phyloP scores from a whole-genome alignment of 2,888 invertebrate genomes.

The Phalangium opilio region DNA sequence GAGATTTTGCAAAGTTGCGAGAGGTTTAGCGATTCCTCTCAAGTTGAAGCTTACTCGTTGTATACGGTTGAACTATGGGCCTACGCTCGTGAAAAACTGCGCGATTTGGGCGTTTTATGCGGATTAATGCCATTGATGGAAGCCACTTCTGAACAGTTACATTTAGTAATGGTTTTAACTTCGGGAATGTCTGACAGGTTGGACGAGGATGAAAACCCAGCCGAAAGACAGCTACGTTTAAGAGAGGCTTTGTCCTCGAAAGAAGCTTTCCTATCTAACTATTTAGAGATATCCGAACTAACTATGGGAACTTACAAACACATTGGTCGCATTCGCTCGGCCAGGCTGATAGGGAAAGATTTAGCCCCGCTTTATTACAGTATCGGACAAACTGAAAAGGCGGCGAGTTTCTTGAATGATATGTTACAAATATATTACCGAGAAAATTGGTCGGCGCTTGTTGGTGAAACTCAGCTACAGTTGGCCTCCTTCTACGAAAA shows the following conservation, averaged over 20 bases:
- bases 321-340: conserved; percentile 66
- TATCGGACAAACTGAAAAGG: conserved; percentile 51
- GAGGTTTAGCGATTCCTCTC: conserved; percentile 26
- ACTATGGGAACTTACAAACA: conserved; percentile 95
- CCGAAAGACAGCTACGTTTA: conserved; percentile 59
- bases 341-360: conserved; percentile 72
- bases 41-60: conserved; percentile 54
- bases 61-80: conserved; percentile 76
- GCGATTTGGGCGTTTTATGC: conserved; percentile 71
- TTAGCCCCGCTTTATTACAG: conserved; percentile 73
- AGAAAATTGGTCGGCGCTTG: conserved; percentile 72
- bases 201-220: conserved; percentile 15
- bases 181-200: conserved; percentile 67
- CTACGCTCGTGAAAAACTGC: conserved; percentile 71
- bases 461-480: conserved; percentile 52
- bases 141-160: conserved; percentile 73
- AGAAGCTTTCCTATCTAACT: conserved; percentile 72
- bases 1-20: conserved; percentile 68
- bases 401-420: conserved; percentile 73
- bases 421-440: conserved; percentile 68
- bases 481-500: conserved; percentile 68
- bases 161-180: conserved; percentile 73
- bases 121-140: conserved; percentile 66
- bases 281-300: conserved; percentile 72
- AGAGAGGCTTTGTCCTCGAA: conserved; percentile 81